Base-by-base conservation (phyloP, 2,113 vertebrate species). In the Pelvicachromis taeniatus region DNA sequence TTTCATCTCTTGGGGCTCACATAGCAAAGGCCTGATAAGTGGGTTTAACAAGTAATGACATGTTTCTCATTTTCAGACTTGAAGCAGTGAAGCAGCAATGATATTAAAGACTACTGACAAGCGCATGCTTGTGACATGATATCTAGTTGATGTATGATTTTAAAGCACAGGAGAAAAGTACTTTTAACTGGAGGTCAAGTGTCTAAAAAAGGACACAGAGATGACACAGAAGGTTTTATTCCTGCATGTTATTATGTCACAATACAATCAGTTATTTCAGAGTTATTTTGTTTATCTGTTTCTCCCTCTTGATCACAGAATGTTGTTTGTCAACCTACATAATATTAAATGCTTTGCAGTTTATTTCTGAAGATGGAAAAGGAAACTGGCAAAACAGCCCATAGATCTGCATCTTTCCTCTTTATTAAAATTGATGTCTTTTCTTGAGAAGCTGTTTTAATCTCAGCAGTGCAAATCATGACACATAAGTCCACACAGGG, bases 31-130 rank as follows among this genome's bases (percentile, higher is more conserved):
- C 80, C 80, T 79, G 83, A 83, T 91, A 85, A 89, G 82, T 85
- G 84, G 85, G 77, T 84, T 91, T 85, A 90, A 92, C 91, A 89
- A 91, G 90, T 88, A 85, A 91, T 83, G 88, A 92, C 88, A 91
- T 83, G 82, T 87, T 88, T 90, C 92, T 91, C 83, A 91, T 93
- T 93, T 91, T 87, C 82, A 87, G 50, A 79, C 75, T 70, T 31
- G 50, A 81, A 86, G 83, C 89, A 85, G 83, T 23, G 85, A 86
- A 89, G 87, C 86, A 86, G 87, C 35, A 81, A 54, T 85, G 78
- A 84, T 65, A 83, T 82, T 75, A 33, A 54, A 82, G 63, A 91
- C 91, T 78, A 35, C 59, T 59, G 82, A 78, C 87, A 48, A 85
- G 77, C 9, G n/a, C 85, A 77, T 83, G 77, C 86, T n/a, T 53